Evolutionary conservation across 2,888 invertebrate genomes (phyloP).

Genomic region (Torymus aiolomorphi): DNA sequence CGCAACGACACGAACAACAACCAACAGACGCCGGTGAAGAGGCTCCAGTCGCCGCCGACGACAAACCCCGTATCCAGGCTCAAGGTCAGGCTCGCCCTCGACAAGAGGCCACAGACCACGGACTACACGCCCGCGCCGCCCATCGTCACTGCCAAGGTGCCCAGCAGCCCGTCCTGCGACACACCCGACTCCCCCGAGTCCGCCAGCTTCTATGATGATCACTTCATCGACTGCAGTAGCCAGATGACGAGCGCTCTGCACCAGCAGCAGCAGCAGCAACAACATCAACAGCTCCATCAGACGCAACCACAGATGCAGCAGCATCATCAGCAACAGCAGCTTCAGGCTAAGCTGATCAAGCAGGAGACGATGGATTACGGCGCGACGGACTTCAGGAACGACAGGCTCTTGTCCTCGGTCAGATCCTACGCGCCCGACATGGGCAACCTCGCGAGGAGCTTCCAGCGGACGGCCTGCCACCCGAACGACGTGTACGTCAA

Average conservation of each 20-base stretch:
- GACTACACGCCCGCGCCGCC: conserved; percentile 79
- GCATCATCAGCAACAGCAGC: conserved; percentile 48
- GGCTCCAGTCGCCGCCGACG: conserved; percentile 71
- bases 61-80: conserved; percentile 76
- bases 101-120: conserved; percentile 72
- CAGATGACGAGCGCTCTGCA: conserved; percentile 56
- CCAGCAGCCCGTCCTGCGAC: conserved; percentile 84
- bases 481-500: conserved; percentile 70
- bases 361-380: conserved; percentile 62
- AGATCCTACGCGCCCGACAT: conserved; percentile 60
- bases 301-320: conserved; percentile 48
- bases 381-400: conserved; percentile 64
- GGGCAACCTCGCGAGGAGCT: conserved; percentile 60
- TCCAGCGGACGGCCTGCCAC: conserved; percentile 42
- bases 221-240: conserved; percentile 70
- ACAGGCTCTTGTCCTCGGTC: conserved; percentile 66
- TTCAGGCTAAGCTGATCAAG: conserved; percentile 60
- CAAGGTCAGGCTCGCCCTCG: conserved; percentile 79
- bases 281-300: conserved; percentile 41
- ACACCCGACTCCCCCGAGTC: conserved; percentile 92
- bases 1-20: conserved; percentile 63
- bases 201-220: conserved; percentile 88
- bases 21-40: conserved; percentile 66
- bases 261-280: conserved; percentile 49
- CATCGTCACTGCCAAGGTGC: conserved; percentile 83